A percentile compares a stretch with the other conserved stretches of the same genome.
These are phyloP conservation scores for Hypotaenidia philippensis DNA, from an alignment of 2,797 vertebrate genomes.

Conservation along the genomic window DNA sequence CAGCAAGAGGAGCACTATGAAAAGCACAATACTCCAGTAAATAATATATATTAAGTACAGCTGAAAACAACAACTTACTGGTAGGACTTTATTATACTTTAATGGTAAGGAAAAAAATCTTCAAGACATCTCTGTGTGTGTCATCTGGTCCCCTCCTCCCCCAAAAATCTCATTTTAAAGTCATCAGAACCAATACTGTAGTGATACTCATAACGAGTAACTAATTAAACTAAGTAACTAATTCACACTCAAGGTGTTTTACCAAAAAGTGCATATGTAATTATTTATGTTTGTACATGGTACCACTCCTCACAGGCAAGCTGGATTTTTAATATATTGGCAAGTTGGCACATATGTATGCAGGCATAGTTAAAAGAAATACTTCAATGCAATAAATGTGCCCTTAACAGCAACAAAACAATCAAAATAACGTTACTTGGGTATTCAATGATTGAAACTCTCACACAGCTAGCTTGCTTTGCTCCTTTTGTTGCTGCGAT, in stretches of 20 bases:
- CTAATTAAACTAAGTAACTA: no score
- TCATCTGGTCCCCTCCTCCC: accelerated
- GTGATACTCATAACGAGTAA: no score
- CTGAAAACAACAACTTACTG: neutral
- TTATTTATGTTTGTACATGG: neutral
- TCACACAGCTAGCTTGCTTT: neutral
- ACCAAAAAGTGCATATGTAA: neutral
- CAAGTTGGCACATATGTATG: neutral
- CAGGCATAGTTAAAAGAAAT: neutral
- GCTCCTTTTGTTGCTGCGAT: neutral
- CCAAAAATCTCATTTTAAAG: neutral
- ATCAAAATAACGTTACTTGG: neutral
- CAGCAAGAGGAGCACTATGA: neutral
- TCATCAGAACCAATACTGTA: neutral
- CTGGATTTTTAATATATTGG: neutral
- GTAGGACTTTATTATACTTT: neutral
- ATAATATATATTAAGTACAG: neutral
- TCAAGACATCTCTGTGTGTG: neutral
- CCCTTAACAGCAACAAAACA: neutral
- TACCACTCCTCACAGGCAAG: neutral
- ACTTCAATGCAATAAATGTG: neutral
- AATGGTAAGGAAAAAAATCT: neutral
- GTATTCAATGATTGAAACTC: neutral
- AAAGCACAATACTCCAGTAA: neutral
- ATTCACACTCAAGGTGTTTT: neutral